Percentiles rank a stretch among this genome's conserved stretches.
These are phyloP conservation scores for Perizoma flavofasciatum DNA, from an alignment of 2,888 invertebrate genomes.

Conservation along the genomic window DNA sequence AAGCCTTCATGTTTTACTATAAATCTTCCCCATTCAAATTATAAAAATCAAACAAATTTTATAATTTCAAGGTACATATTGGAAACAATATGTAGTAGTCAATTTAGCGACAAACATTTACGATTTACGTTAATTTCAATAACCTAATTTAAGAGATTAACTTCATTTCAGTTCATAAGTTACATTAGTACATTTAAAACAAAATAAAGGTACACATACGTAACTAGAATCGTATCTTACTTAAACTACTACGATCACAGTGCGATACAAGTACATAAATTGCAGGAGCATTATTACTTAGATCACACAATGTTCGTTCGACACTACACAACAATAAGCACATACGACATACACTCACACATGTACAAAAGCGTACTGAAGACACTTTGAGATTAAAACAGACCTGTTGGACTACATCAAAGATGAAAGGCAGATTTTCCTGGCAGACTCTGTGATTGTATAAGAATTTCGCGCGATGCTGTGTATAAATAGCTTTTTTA, in stretches of 20 bases:
- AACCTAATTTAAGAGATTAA: conserved; percentile 30
- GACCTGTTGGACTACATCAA: conserved; percentile 42
- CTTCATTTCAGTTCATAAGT: conserved; percentile 33
- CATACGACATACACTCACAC: conserved; percentile 44
- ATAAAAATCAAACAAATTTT: no score
- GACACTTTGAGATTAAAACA: conserved; percentile 61
- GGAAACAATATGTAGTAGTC: conserved; percentile 3
- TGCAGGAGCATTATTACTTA: conserved; percentile 1
- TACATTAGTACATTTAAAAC: conserved; percentile 33
- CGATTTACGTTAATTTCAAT: conserved; percentile 5
- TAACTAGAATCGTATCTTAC: conserved; percentile 12
- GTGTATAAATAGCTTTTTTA: not conserved
- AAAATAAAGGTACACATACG: conserved; percentile 25
- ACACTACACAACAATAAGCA: conserved; percentile 49
- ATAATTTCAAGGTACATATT: conserved; percentile 4
- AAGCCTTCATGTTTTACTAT: no score
- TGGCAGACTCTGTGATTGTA: conserved; percentile 8
- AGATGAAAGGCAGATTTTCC: conserved; percentile 14
- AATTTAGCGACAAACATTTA: conserved; percentile 11
- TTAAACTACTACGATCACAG: conserved; percentile 29
- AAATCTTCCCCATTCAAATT: not conserved
- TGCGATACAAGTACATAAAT: conserved; percentile 19
- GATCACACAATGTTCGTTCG: conserved; percentile 22
- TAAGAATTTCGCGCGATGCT: conserved; percentile 11
- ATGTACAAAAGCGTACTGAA: conserved; percentile 40